Percentiles rank a stretch among this genome's conserved stretches.
These are phyloP conservation scores for Ramazzottius varieornatus DNA, from an alignment of 2,888 invertebrate species.

Conservation along the genomic window DNA sequence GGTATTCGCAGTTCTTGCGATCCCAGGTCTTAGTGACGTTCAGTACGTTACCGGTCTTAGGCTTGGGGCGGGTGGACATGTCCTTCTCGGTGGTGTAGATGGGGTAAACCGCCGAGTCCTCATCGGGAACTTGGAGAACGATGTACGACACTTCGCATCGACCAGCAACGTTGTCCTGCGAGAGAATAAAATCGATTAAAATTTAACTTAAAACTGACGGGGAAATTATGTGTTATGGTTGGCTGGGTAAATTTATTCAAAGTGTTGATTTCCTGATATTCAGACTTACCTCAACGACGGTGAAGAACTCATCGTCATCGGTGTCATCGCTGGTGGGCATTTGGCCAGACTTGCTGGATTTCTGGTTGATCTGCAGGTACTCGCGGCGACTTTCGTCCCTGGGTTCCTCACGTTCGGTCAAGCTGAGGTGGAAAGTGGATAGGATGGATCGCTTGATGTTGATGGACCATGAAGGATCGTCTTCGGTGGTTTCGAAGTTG, in stretches of 20 bases:
- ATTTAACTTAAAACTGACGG: too few species aligned
- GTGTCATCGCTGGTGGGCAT: neutral
- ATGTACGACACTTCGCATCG: slow-evolving; percentile 18
- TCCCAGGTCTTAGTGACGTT: slow-evolving; percentile 3
- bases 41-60: neutral
- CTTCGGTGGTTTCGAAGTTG: slow-evolving; percentile 14
- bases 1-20: neutral
- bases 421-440: slow-evolving; percentile 14
- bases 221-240: too few species aligned
- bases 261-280: too few species aligned
- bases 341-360: neutral
- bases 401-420: slow-evolving; percentile 9
- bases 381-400: slow-evolving; percentile 6
- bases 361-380: slow-evolving; percentile 4
- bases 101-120: neutral
- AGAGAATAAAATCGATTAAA: slow-evolving; percentile 4
- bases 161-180: slow-evolving; percentile 16
- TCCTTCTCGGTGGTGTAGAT: neutral
- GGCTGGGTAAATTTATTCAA: too few species aligned
- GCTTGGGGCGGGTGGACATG: neutral
- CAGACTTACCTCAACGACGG: slow-evolving; percentile 13
- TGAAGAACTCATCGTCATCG: slow-evolving; percentile 9
- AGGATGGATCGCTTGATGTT: slow-evolving; percentile 23
- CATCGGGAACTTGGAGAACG: neutral
- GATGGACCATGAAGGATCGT: slow-evolving; percentile 21